Evolutionary conservation across 2,113 vertebrate genomes (phyloP).

Genomic region (Nyctibius bracteatus): DNA sequence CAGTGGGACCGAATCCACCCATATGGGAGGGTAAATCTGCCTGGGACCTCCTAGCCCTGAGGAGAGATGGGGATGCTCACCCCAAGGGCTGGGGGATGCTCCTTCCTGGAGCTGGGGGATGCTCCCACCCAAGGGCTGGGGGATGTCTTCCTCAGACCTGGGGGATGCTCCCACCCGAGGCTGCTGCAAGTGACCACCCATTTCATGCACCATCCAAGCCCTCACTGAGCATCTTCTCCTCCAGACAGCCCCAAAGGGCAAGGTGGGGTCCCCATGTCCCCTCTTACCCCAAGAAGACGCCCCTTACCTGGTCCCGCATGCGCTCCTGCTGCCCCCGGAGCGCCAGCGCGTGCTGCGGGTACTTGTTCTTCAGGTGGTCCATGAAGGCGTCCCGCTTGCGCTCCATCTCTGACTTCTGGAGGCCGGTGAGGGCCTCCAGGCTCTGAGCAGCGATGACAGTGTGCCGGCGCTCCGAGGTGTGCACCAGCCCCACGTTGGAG

Average conservation of each 20-base stretch:
- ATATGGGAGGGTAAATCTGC: rapidly evolving
- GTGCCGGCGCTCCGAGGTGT: conserved; percentile 95
- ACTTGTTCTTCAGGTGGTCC: conserved; percentile 98
- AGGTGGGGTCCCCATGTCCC: rapidly evolving
- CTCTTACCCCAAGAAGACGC: rapidly evolving
- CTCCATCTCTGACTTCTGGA: conserved; percentile 95
- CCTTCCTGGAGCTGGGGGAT: not conserved
- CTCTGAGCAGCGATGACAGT: conserved; percentile 95
- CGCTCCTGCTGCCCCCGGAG: conserved; percentile 85
- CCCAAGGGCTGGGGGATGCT: not conserved
- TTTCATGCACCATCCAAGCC: not conserved
- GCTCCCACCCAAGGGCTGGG: rapidly evolving
- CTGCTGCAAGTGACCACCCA: not conserved
- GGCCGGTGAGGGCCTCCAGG: conserved; percentile 92
- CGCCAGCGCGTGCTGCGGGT: conserved; percentile 87
- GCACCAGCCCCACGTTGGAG: conserved; percentile 97
- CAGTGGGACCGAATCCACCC: rapidly evolving
- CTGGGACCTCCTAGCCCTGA: not conserved
- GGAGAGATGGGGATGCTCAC: not conserved
- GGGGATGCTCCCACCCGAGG: rapidly evolving
- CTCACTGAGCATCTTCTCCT: rapidly evolving
- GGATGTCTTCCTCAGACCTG: rapidly evolving
- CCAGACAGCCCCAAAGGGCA: rapidly evolving
- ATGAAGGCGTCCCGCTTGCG: conserved; percentile 95
- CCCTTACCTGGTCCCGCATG: conserved; percentile 87